phyloP scores from a whole-genome alignment of 2,113 vertebrate species.

The Abramis brama region DNA sequence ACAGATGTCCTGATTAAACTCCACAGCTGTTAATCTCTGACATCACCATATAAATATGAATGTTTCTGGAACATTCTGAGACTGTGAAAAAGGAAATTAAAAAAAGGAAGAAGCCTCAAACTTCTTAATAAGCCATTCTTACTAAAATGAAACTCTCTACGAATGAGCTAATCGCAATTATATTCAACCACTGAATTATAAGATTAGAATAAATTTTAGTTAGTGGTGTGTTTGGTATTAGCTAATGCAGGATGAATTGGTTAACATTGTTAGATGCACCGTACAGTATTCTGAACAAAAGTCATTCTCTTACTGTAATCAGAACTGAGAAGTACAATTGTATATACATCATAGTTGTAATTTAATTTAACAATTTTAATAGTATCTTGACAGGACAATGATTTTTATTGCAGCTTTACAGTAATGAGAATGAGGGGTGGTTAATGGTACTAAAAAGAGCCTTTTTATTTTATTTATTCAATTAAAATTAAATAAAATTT shows the following conservation, averaged over 20 bases:
- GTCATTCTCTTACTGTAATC: neutral
- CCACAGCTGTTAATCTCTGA: slow-evolving; percentile 31
- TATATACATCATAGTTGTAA: neutral
- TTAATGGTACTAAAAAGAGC: neutral
- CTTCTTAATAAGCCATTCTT: neutral
- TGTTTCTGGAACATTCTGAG: neutral
- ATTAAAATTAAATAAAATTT: neutral
- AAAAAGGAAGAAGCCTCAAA: neutral
- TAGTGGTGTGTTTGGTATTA: neutral
- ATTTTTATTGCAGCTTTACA: neutral
- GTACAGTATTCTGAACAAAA: too few relatives aligned
- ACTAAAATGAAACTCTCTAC: neutral
- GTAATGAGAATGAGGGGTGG: neutral
- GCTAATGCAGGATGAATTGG: too few relatives aligned
- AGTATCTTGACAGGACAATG: neutral
- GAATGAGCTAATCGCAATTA: neutral
- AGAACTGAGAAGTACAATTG: neutral
- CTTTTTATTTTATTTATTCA: too few relatives aligned
- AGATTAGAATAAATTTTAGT: neutral
- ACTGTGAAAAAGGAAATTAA: neutral
- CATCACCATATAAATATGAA: slow-evolving; percentile 26
- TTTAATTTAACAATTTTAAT: neutral
- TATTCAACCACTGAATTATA: neutral
- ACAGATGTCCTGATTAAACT: neutral
- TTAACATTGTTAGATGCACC: too few relatives aligned